Conservation (phyloP, 2,113 vertebrate species). For the Zapus hudsonius region DNA sequence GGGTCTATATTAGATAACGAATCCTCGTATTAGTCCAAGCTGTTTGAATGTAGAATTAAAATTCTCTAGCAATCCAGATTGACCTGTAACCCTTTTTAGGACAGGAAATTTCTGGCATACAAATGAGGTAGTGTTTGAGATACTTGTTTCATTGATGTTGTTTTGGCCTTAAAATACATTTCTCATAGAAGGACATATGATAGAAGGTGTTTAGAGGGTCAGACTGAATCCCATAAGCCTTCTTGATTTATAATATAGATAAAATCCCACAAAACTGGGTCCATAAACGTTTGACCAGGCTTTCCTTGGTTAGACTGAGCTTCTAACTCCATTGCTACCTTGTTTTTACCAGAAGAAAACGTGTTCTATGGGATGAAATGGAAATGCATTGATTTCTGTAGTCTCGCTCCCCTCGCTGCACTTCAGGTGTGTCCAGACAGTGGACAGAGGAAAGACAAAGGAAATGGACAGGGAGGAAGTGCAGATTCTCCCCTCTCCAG, state of each 20-base stretch:
- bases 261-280: conserved; percentile 41
- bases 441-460: neutral
- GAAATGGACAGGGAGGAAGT: neutral
- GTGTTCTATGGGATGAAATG: neutral
- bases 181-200: conserved; percentile 2
- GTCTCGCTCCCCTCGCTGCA: neutral
- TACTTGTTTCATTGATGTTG: neutral
- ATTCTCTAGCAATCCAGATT: conserved; percentile 36
- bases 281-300: neutral
- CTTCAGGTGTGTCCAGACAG: neutral
- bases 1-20: conserved; percentile 59
- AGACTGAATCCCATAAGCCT: neutral
- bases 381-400: neutral
- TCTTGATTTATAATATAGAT: neutral
- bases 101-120: conserved; percentile 26
- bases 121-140: conserved; percentile 11
- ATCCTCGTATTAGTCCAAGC: conserved; percentile 52
- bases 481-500: neutral
- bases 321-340: neutral
- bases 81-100: neutral
- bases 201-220: neutral
- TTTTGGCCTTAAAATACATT: conserved; percentile 35
- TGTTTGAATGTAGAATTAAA: conserved; percentile 65
- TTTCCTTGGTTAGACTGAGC: neutral
- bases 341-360: neutral